These are phyloP conservation scores for Caenorhabditis plicata DNA, from an alignment of 2,888 invertebrate species.

Conservation along the genomic window DNA sequence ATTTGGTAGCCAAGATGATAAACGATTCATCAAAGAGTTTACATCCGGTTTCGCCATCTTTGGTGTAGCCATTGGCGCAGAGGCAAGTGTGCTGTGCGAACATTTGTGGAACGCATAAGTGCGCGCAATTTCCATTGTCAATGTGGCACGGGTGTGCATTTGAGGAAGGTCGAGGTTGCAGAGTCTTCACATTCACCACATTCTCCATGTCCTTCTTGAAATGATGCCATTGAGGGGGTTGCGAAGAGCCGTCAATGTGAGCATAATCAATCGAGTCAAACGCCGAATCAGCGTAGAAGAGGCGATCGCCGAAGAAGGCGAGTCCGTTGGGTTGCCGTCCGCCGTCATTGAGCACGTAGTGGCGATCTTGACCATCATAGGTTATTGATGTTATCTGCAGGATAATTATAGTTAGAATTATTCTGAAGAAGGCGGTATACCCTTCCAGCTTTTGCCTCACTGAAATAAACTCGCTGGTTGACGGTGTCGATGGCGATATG, in stretches of 20 bases:
- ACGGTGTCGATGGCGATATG: conserved; percentile 78
- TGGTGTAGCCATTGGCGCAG: conserved; percentile 78
- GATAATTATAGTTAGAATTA: not conserved
- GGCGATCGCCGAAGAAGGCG: conserved; percentile 57
- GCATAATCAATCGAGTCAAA: conserved; percentile 73
- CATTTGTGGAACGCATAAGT: conserved; percentile 87
- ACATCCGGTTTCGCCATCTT: conserved; percentile 75
- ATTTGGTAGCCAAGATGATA: conserved; percentile 86
- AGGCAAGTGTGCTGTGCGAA: conserved; percentile 79
- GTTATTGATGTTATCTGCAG: conserved; percentile 60
- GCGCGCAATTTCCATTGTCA: conserved; percentile 89
- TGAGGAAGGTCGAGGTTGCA: conserved; percentile 76
- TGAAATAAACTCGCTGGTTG: conserved; percentile 83
- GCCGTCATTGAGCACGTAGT: conserved; percentile 61
- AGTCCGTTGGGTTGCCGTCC: conserved; percentile 62
- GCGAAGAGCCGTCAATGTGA: conserved; percentile 53
- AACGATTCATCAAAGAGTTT: conserved; percentile 77
- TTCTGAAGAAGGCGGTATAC: conserved; percentile 54
- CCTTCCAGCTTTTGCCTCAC: conserved; percentile 69
- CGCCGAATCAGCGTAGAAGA: conserved; percentile 78
- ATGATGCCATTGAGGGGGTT: conserved; percentile 68
- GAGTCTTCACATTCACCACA: conserved; percentile 82
- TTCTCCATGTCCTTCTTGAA: conserved; percentile 77
- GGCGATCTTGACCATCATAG: conserved; percentile 64
- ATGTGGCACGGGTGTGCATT: conserved; percentile 78